phyloP scores from a whole-genome alignment of 2,113 vertebrate species.

The Zosterops pallidus region DNA sequence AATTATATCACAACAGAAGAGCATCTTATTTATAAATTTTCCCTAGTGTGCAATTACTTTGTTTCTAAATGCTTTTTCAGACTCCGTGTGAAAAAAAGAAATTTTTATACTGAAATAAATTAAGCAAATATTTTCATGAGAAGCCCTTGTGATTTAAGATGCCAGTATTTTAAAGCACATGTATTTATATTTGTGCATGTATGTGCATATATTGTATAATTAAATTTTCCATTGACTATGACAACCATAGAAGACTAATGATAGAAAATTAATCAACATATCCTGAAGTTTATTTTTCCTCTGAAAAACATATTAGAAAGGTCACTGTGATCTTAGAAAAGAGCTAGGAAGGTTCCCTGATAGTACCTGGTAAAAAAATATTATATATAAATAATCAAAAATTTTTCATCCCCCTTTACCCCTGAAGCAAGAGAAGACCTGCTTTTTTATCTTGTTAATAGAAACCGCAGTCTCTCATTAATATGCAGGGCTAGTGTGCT shows the following conservation, averaged over 20 bases:
- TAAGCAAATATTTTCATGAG: conserved; percentile 44
- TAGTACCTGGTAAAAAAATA: conserved; percentile 89
- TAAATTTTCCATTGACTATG: conserved; percentile 59
- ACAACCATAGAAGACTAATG: conserved; percentile 61
- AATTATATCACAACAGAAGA: not conserved
- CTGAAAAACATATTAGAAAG: conserved; percentile 68
- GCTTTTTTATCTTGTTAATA: conserved; percentile 99
- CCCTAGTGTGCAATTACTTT: not conserved
- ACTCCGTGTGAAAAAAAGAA: not conserved
- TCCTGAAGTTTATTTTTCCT: conserved; percentile 72
- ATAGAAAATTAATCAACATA: conserved; percentile 75
- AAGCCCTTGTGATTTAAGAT: conserved; percentile 52
- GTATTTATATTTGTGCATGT: conserved; percentile 67
- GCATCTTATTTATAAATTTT: not conserved
- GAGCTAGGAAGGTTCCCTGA: conserved; percentile 87
- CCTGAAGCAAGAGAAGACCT: conserved; percentile 96
- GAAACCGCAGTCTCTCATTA: conserved; percentile 99
- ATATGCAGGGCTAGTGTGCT: conserved; percentile 97
- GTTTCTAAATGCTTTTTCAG: conserved; percentile 40
- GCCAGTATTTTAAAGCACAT: conserved; percentile 58
- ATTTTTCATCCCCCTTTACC: conserved; percentile 92
- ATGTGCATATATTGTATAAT: conserved; percentile 65
- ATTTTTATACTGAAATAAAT: conserved; percentile 53
- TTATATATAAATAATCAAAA: conserved; percentile 98
- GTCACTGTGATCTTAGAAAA: conserved; percentile 77